Base-by-base conservation (phyloP, 2,888 invertebrate species). In the Emmelina monodactyla region DNA sequence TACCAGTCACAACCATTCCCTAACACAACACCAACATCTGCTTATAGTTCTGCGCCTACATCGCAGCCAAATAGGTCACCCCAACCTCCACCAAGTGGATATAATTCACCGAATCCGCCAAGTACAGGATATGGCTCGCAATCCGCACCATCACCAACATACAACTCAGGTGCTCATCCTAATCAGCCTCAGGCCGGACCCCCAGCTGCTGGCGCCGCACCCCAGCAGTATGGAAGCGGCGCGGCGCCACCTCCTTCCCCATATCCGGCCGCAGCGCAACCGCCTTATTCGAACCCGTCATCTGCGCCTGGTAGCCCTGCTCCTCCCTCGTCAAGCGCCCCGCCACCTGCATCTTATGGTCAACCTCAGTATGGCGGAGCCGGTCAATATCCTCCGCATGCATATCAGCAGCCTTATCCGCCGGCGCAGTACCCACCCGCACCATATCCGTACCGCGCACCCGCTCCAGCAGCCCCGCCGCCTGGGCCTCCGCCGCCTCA, bases 401-500 rank as follows among this genome's bases (percentile, higher is more conserved):
- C 78, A 34, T 70, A 82, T 58, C 70, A 82, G 40, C 72, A 82
- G 61, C 72, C 51, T 39, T 76, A 76, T 42, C 75, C 76, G 5
- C 73, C 76, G 9, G 53, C 62, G 32, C 64, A 69, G 33, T 62
- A 83, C 59, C 59, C 82, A 35, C 66, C 83, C 45, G 62, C 83
- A 46, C 72, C 84, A 61, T 67, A 83, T 58, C 85, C 85, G 37
- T 83, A 83, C 6, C 83, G 83, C 0, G 84, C 84, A 41, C 83
- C 76, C 0, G 81, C 83, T 39, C 79, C 83, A 1, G 78, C 84
- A 3, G 82, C 83, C 2, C 85, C 85, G 1, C 84, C 85, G 1
- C 83, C 84, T 2, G 85, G 85, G 1, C 85, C 85, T 3, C 88
- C 88, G 2, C 88, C 88, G 5, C 85, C 89, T 4, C 88, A 89